phyloP scores from a whole-genome alignment of 2,888 invertebrate species.

The Tribolium freemani region DNA sequence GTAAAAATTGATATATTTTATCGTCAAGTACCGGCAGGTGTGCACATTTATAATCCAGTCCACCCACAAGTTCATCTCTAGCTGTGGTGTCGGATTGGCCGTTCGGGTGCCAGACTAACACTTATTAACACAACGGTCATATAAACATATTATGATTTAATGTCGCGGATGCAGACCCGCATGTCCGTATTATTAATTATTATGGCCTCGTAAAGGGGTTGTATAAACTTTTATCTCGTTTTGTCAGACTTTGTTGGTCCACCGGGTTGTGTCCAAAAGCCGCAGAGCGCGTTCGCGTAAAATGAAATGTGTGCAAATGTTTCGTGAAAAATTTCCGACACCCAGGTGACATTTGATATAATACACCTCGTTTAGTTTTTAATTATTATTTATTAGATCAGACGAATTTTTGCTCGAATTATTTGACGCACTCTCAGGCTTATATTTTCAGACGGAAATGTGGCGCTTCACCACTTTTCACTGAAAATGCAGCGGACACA shows the following conservation, averaged over 20 bases:
- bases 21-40: conserved; percentile 23
- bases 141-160: conserved; percentile 67
- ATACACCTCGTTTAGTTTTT: conserved; percentile 46
- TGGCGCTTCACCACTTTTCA: conserved; percentile 13
- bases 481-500: conserved; percentile 22
- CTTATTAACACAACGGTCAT: conserved; percentile 52
- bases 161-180: conserved; percentile 55
- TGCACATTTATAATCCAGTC: conserved; percentile 20
- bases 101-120: conserved; percentile 37
- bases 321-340: conserved; percentile 53
- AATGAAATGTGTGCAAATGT: conserved; percentile 58
- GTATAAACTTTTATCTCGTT: conserved; percentile 64
- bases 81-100: conserved; percentile 20
- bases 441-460: background rate
- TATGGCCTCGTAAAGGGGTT: conserved; percentile 63
- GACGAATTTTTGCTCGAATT: conserved; percentile 18
- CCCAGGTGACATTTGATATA: conserved; percentile 59
- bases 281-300: conserved; percentile 45
- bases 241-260: conserved; percentile 61
- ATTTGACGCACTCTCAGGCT: conserved; percentile 8
- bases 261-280: conserved; percentile 54
- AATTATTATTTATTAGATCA: conserved; percentile 44
- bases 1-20: conserved; percentile 24
- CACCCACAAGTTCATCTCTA: conserved; percentile 30
- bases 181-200: conserved; percentile 64